Evolutionary conservation across 2,888 invertebrate species (phyloP), one percentile per base, ranked within the genome.

Genomic region (Aphelenchoides bicaudatus): DNA sequence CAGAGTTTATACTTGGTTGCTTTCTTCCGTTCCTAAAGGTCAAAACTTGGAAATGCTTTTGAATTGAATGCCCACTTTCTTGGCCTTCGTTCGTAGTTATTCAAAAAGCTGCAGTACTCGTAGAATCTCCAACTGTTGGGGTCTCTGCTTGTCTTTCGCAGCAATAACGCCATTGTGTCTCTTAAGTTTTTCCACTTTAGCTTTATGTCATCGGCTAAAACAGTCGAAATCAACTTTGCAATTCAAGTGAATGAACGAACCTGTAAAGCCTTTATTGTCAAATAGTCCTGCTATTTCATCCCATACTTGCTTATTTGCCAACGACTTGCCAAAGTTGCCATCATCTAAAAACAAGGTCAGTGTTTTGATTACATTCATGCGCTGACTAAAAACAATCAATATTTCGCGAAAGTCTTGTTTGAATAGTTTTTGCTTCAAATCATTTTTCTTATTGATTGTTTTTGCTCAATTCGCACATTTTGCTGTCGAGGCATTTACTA

Each of bases 121-220:
- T 51, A 51, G 52, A 51, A 51, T 3, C 52, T 37, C 52, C 52
- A 51, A 19, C 38, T 51, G 34, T 34, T 37, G 34, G 52, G 52
- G 25, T 51, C 52, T n/a, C 52, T 37, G 38, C 39, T 51, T 2
- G 52, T 38, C 37, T 51, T 51, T 25, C 52, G 52, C 10, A 37
- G 52, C 8, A 51, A 23, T n/a, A 51, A 28, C 1, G 52, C 52
- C 52, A 37, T 37, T 27, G 52, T 51, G 37, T 51, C 52, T 1
- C 52, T n/a, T 16, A 51, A 39, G 4, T 51, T 51, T 28, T 51
- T 51, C 52, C 52, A 51, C 28, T 51, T 51, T 51, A 51, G 38
- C 21, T 51, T 51, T 13, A 51, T 25, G 25, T 51, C 52, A 29
- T 51, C 52, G 1, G 52, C 52, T 51, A 19, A n/a, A 51, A n/a